A percentile compares a stretch with the other conserved stretches of the same genome.
phyloP scores from a whole-genome alignment of 2,113 vertebrate genomes.

The Oryctolagus cuniculus region mOryCun1.1 NC_091441.1:39180501-39181000 shows the following conservation, averaged over 20 bases:
- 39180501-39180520: not conserved
- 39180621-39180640: not conserved
- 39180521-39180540: not conserved
- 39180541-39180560: not conserved
- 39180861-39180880: too few species aligned
- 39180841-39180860: not conserved
- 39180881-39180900: not conserved
- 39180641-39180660: not conserved
- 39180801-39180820: not conserved
- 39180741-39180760: not conserved
- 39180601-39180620: not conserved
- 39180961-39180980: not conserved
- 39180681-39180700: not conserved
- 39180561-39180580: not conserved
- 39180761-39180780: not conserved
- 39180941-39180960: not conserved
- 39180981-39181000: not conserved
- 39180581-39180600: not conserved
- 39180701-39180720: not conserved
- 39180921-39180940: not conserved
- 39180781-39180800: not conserved
- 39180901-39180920: not conserved
- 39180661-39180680: not conserved
- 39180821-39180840: not conserved
- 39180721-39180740: not conserved